Evolutionary conservation across 2,888 invertebrate genomes (phyloP).

Genomic region (Ophion obscuratus): DNA sequence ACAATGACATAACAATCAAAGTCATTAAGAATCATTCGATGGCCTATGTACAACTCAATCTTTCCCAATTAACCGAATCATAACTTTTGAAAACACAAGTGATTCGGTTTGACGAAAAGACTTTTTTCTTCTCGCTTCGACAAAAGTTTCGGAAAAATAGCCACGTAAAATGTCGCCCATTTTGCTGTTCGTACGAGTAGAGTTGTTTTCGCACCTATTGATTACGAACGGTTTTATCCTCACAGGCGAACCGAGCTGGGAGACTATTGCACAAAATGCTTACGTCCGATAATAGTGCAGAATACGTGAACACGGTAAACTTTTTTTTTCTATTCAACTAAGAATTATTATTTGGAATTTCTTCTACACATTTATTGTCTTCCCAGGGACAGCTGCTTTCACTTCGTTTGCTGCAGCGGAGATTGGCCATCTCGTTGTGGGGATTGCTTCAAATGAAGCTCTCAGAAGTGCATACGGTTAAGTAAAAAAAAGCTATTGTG

Average conservation of each 20-base stretch:
- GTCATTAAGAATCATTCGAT: not conserved
- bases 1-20: too few relatives aligned
- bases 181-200: not conserved
- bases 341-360: not conserved
- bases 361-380: not conserved
- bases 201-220: not conserved
- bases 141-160: too few relatives aligned
- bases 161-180: too few relatives aligned
- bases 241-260: slow-evolving; percentile 63
- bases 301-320: slow-evolving; percentile 46
- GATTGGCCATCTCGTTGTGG: slow-evolving; percentile 10
- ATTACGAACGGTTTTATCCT: not conserved
- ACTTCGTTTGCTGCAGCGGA: slow-evolving; percentile 55
- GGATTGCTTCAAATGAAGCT: slow-evolving; percentile 54
- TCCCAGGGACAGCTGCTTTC: slow-evolving; percentile 58
- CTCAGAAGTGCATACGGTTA: not conserved
- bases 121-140: not conserved
- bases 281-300: slow-evolving; percentile 11
- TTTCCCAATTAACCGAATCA: too few relatives aligned
- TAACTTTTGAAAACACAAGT: too few relatives aligned
- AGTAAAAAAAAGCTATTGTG: too few relatives aligned
- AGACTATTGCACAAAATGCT: slow-evolving; percentile 59
- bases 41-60: too few relatives aligned
- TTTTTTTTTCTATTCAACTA: not conserved
- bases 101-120: not conserved